phyloP scores from a whole-genome alignment of 2,113 vertebrate genomes.

The Rhizomys pruinosus region DNA sequence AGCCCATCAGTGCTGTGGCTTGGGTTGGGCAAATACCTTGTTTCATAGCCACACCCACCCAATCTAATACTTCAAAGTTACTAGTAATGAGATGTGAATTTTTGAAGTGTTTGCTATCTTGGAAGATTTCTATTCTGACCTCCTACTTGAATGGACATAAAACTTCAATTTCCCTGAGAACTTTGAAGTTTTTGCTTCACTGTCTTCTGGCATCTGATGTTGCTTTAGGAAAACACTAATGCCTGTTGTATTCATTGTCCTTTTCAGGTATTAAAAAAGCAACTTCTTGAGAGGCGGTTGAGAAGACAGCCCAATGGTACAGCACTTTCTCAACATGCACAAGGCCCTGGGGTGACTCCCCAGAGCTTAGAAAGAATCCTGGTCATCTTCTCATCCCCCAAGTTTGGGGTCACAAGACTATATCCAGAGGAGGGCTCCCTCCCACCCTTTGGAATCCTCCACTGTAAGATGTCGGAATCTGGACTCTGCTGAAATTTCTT shows the following conservation, averaged over 20 bases:
- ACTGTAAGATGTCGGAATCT: not conserved
- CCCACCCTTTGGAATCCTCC: not conserved
- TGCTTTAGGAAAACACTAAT: not conserved
- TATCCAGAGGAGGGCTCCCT: not conserved
- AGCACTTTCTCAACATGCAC: not conserved
- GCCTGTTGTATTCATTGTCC: too few relatives aligned
- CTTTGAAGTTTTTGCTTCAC: not conserved
- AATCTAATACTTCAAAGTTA: not conserved
- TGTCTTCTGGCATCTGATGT: not conserved
- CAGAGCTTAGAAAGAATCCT: not conserved
- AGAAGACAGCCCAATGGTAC: not conserved
- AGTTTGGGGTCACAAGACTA: not conserved
- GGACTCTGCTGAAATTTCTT: not conserved
- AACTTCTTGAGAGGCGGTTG: not conserved
- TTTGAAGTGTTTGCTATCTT: not conserved
- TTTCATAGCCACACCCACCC: not conserved
- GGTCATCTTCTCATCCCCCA: not conserved
- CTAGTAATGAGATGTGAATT: not conserved
- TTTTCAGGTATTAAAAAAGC: not conserved
- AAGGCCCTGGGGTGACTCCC: not conserved
- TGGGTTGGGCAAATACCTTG: not conserved
- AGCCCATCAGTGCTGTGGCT: not conserved
- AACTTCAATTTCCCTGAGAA: not conserved
- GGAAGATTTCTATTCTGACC: not conserved
- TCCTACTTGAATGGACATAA: not conserved